Percentiles rank a stretch among this genome's conserved stretches.
These are phyloP conservation scores for Dendrophyllia cribrosa DNA, from an alignment of 64 coral and sea anemone species.

Conservation along the genomic window DNA sequence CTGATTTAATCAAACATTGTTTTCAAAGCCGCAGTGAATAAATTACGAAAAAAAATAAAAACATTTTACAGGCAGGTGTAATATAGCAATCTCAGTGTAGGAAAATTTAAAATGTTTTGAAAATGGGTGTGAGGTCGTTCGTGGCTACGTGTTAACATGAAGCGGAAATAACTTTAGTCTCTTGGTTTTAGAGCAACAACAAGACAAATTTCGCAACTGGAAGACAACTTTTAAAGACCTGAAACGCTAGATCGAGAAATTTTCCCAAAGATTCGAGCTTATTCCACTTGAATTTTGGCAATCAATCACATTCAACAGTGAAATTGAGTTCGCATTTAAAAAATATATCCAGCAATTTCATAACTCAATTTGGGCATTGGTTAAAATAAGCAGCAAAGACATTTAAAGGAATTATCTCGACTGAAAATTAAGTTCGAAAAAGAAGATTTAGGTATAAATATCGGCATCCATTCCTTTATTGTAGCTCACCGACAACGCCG, in stretches of 20 bases:
- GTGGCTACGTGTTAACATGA: background rate
- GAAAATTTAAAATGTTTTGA: constrained; percentile 13
- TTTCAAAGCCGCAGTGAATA: constrained; percentile 32
- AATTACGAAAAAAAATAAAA: constrained; percentile 5
- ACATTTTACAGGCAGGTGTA: constrained; percentile 3
- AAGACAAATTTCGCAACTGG: background rate
- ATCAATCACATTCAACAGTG: too few relatives aligned
- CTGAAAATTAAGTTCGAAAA: too few relatives aligned
- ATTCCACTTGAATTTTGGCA: background rate
- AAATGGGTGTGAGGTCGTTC: constrained; percentile 23
- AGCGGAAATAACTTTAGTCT: constrained; percentile 22
- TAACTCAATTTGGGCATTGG: background rate
- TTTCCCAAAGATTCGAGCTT: background rate
- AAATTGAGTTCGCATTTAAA: too few relatives aligned
- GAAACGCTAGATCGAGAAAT: too few relatives aligned
- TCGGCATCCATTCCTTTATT: background rate
- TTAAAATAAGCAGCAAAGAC: too few relatives aligned
- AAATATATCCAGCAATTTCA: background rate
- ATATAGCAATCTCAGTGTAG: constrained; percentile 8
- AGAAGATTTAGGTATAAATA: too few relatives aligned
- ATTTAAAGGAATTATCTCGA: too few relatives aligned
- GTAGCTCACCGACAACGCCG: background rate
- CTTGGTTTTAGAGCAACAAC: background rate
- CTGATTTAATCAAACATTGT: constrained; percentile 25
- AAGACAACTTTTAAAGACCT: background rate